phyloP scores from a whole-genome alignment of 2,797 vertebrate genomes.

The Antrozous pallidus region DNA sequence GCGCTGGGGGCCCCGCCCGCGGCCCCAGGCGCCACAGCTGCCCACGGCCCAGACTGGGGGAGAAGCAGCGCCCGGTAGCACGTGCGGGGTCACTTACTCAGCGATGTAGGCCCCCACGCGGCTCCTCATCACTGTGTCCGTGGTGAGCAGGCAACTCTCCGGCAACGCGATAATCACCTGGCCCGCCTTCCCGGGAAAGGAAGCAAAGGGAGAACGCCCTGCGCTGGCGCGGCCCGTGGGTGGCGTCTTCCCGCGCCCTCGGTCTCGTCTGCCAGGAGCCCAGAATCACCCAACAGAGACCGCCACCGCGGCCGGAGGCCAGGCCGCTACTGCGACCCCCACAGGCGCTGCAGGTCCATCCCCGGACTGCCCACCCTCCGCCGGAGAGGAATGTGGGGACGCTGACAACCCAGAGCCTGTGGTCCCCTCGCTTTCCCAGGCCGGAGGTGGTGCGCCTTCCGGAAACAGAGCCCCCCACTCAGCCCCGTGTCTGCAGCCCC shows the following conservation, averaged over 20 bases:
- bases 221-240: too few relatives aligned
- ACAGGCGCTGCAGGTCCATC: background rate
- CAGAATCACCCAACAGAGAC: background rate
- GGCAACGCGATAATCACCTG: conserved; percentile 91
- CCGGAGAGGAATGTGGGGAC: background rate
- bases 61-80: background rate
- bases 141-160: conserved; percentile 92
- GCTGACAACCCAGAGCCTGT: background rate
- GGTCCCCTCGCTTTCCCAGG: background rate
- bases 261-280: background rate
- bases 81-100: conserved; percentile 82
- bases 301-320: too few relatives aligned
- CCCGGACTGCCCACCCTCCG: background rate
- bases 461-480: too few relatives aligned
- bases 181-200: conserved; percentile 81
- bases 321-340: too few relatives aligned
- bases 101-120: conserved; percentile 87
- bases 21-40: too few relatives aligned
- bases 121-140: conserved; percentile 89
- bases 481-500: too few relatives aligned
- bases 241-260: background rate
- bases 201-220: background rate
- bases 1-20: too few relatives aligned
- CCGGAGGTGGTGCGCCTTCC: background rate
- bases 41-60: too few relatives aligned